Percentiles rank a stretch among this genome's conserved stretches.
These are phyloP conservation scores for Conchocele bisecta DNA, from an alignment of 2,888 invertebrate species.

Conservation along the genomic window DNA sequence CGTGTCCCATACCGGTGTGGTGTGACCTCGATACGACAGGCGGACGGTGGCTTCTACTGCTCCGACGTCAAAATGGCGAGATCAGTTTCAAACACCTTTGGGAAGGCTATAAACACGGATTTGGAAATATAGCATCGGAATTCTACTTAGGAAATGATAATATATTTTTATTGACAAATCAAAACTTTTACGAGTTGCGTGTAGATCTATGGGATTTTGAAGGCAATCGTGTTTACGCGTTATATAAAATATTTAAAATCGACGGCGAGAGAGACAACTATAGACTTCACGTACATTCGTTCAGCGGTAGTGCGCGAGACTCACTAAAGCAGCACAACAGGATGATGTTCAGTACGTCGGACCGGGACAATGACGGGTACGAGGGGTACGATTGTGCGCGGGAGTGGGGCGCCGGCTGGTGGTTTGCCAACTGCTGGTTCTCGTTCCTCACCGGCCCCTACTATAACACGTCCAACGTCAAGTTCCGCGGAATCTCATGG, in stretches of 20 bases:
- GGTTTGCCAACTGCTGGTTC: slow-evolving; percentile 98
- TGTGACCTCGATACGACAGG: slow-evolving; percentile 85
- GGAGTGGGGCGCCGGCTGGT: slow-evolving; percentile 98
- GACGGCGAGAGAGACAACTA: slow-evolving; percentile 80
- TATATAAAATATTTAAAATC: slow-evolving; percentile 77
- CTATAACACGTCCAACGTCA: slow-evolving; percentile 84
- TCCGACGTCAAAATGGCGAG: slow-evolving; percentile 71
- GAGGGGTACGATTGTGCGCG: slow-evolving; percentile 91
- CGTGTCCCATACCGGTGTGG: slow-evolving; percentile 85
- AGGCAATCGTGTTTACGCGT: slow-evolving; percentile 78
- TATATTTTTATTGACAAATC: slow-evolving; percentile 79
- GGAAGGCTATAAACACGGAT: slow-evolving; percentile 79
- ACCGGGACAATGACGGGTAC: slow-evolving; percentile 94
- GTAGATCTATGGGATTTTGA: slow-evolving; percentile 81
- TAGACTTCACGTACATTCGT: slow-evolving; percentile 72
- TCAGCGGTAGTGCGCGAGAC: slow-evolving; percentile 91
- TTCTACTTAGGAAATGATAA: slow-evolving; percentile 81
- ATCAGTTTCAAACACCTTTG: slow-evolving; percentile 74
- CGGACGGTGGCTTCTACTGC: slow-evolving; percentile 83
- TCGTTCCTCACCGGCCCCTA: slow-evolving; percentile 96
- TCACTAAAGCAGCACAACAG: slow-evolving; percentile 94
- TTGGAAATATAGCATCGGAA: slow-evolving; percentile 77
- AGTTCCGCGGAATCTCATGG: slow-evolving; percentile 80
- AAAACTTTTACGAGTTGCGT: slow-evolving; percentile 77
- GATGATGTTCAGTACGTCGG: slow-evolving; percentile 95